Base-by-base conservation (phyloP, 2,113 vertebrate genomes). In the Rhegmatorhina hoffmannsi region DNA sequence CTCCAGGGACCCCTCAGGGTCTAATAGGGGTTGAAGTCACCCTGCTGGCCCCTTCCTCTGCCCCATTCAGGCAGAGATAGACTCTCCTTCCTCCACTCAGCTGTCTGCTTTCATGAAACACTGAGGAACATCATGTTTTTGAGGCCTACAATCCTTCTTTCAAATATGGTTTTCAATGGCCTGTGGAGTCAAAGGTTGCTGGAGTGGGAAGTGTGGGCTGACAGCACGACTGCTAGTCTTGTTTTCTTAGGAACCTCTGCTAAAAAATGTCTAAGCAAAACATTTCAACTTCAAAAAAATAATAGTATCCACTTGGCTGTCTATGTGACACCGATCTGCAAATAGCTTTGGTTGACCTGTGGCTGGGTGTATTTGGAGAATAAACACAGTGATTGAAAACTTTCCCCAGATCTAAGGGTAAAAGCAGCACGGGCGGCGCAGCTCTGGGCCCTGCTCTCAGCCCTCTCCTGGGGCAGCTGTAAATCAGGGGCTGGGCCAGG, bases 271-370 rank as follows among this genome's bases (percentile, higher is more conserved):
- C 86, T 52, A 89, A 93, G 50, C 44, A 89, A 96, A 96, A 97
- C 92, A 96, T 68, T 94, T 95, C 84, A 89, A 74, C 89, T 95
- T 94, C 43, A 93, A 95, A 96, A 95, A 92, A 95, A 93, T 58
- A 76, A 58, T 21, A 84, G 79, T 38, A 94, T 92, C 91, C 90
- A 49, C 91, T 94, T 84, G 92, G 83, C 94, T 95, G 84, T 95
- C 88, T 90, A 2, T n/a, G 73, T 29, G 72, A 90, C 80, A 88
- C 34, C 63, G 91, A 90, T 34, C 76, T 78, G 92, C 86, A 94
- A 95, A 96, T 93, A 95, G 84, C 91, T 96, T 82, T 59, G 89
- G 76, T 25, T 95, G 92, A 95, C 92, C 94, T 93, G 83, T 55
- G 84, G 89, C 92, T 90, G 83, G n/a, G 29, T 81, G 43, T 94